phyloP scores from a whole-genome alignment of 2,797 vertebrate genomes.

The Oreochromis grahami region DNA sequence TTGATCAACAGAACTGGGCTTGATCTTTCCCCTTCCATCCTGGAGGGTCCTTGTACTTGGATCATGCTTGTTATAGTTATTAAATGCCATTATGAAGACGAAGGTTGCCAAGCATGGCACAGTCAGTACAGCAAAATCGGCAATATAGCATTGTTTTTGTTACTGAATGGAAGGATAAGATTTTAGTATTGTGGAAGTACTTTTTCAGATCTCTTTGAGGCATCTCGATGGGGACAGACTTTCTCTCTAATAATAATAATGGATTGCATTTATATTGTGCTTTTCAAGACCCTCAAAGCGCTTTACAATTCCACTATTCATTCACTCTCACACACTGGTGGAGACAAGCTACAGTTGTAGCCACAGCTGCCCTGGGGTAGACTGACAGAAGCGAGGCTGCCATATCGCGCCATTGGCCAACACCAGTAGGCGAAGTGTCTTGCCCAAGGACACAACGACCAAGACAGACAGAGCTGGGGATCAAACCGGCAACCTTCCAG shows the following conservation, averaged over 20 bases:
- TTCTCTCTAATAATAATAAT: neutral
- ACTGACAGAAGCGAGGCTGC: too few relatives aligned
- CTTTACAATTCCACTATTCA: too few relatives aligned
- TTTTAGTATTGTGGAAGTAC: neutral
- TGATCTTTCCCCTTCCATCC: neutral
- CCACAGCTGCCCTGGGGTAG: too few relatives aligned
- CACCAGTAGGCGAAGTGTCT: too few relatives aligned
- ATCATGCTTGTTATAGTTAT: neutral
- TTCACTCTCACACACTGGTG: too few relatives aligned
- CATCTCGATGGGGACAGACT: neutral
- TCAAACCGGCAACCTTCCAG: too few relatives aligned
- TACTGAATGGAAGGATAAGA: neutral
- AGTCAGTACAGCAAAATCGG: neutral
- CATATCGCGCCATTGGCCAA: too few relatives aligned
- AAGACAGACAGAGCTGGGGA: too few relatives aligned
- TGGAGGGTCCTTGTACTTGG: neutral
- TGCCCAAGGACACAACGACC: too few relatives aligned
- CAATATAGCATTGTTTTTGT: neutral
- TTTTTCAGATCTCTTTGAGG: neutral
- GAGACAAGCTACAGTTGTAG: too few relatives aligned
- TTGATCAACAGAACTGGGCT: neutral
- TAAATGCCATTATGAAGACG: neutral
- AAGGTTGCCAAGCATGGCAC: neutral
- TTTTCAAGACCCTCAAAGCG: too few relatives aligned
- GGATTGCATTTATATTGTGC: too few relatives aligned